phyloP scores from a whole-genome alignment of 2,113 vertebrate species.

The Myrmecophaga tridactyla region DNA sequence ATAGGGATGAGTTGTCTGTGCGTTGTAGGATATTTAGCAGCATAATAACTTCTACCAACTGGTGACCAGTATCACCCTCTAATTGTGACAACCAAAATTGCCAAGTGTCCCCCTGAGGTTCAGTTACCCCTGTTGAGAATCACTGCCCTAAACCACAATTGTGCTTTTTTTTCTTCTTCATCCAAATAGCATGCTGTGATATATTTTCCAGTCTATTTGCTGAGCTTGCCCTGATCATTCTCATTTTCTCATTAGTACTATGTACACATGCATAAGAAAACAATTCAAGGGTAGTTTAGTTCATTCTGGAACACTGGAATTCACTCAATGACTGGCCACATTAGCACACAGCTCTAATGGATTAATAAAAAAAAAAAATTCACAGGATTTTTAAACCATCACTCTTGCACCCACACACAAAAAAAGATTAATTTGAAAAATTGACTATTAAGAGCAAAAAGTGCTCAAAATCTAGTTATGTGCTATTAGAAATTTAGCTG shows the following conservation, averaged over 20 bases:
- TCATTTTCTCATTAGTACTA: neutral
- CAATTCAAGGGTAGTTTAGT: neutral
- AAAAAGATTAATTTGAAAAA: neutral
- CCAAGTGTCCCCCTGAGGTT: no score
- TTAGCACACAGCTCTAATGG: neutral
- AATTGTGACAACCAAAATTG: neutral
- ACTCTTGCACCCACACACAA: neutral
- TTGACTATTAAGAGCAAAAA: neutral
- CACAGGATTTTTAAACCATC: neutral
- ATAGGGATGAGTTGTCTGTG: accelerated
- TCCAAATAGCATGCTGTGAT: neutral
- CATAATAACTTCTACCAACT: neutral
- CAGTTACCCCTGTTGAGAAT: neutral
- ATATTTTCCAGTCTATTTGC: neutral
- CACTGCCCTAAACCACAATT: neutral
- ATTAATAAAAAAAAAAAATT: neutral
- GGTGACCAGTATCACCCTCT: neutral
- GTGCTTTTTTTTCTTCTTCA: neutral
- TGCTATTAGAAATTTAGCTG: neutral
- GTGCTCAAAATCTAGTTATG: neutral
- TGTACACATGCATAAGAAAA: neutral
- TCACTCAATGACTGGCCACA: neutral
- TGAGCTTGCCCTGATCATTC: neutral
- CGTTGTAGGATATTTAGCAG: neutral
- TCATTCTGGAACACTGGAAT: neutral